phyloP scores from a whole-genome alignment of 2,113 vertebrate genomes.

The Calidris pugnax region DNA sequence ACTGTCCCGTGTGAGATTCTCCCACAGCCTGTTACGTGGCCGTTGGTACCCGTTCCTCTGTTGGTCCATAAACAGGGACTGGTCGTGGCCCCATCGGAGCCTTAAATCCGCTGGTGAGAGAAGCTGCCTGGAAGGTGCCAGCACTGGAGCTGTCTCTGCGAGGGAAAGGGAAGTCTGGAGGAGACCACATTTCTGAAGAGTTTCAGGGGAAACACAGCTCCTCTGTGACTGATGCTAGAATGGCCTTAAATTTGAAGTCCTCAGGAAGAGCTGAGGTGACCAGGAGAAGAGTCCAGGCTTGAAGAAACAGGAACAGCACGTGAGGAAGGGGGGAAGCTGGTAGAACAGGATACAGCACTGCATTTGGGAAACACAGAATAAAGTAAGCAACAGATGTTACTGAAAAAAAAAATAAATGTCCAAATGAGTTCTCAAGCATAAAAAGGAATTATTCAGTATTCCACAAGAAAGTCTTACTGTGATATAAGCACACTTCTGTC shows the following conservation, averaged over 20 bases:
- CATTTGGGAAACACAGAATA: not conserved
- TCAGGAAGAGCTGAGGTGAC: not conserved
- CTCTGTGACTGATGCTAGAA: not conserved
- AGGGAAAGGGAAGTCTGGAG: not conserved
- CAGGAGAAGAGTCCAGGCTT: not conserved
- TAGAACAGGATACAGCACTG: not conserved
- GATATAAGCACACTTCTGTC: not conserved
- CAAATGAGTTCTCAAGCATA: not conserved
- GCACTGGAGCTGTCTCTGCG: not conserved
- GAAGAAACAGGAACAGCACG: not conserved
- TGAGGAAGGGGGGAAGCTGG: too few relatives aligned
- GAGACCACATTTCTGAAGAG: not conserved
- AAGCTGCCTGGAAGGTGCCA: not conserved
- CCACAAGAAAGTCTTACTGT: not conserved
- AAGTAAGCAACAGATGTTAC: not conserved
- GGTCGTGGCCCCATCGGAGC: not conserved
- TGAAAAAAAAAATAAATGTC: not conserved
- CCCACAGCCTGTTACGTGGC: accelerated
- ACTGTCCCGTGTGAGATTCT: accelerated
- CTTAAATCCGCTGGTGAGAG: not conserved
- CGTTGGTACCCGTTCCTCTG: not conserved
- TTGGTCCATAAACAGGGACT: not conserved
- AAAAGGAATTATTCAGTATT: not conserved
- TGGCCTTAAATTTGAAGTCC: not conserved
- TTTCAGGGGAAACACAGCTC: not conserved